phyloP scores from a whole-genome alignment of 1,140 invertebrate species.

The Sycophila sp. region DNA sequence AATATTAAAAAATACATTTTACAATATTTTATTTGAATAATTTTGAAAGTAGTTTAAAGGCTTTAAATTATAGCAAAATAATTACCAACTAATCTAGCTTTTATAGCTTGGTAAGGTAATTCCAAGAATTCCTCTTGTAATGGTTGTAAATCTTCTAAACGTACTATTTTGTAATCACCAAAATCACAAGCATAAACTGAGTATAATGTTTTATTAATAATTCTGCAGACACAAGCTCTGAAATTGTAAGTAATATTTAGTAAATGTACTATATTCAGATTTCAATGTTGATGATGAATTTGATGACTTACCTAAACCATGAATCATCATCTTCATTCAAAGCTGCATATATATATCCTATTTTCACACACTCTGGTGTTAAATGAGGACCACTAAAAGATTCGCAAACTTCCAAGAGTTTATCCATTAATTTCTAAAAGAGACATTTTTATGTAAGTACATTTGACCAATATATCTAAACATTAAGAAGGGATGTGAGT shows the following conservation, averaged over 20 bases:
- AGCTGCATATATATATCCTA: constrained; percentile 66
- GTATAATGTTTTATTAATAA: constrained; percentile 60
- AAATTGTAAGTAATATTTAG: background rate
- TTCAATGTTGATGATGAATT: background rate
- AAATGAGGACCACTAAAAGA: constrained; percentile 53
- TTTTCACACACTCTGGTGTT: constrained; percentile 54
- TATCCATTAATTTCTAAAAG: constrained; percentile 63
- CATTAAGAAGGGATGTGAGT: constrained; percentile 42
- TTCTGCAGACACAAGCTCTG: constrained; percentile 59
- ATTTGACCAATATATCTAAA: background rate
- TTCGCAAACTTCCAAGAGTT: constrained; percentile 65
- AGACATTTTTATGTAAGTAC: background rate
- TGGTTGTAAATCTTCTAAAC: constrained; percentile 59
- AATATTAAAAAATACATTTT: constrained; percentile 5
- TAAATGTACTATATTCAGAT: background rate
- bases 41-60: too few relatives aligned
- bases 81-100: constrained; percentile 67
- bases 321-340: constrained; percentile 62
- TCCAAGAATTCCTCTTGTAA: constrained; percentile 62
- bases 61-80: too few relatives aligned
- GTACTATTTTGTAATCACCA: constrained; percentile 63
- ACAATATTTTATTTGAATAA: constrained; percentile 30
- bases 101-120: constrained; percentile 70
- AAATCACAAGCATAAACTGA: constrained; percentile 68
- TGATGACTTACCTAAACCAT: constrained; percentile 69